Percentiles rank a stretch among this genome's conserved stretches.
phyloP scores from a whole-genome alignment of 2,797 vertebrate species.

The Rhadinocentrus ornatus region DNA sequence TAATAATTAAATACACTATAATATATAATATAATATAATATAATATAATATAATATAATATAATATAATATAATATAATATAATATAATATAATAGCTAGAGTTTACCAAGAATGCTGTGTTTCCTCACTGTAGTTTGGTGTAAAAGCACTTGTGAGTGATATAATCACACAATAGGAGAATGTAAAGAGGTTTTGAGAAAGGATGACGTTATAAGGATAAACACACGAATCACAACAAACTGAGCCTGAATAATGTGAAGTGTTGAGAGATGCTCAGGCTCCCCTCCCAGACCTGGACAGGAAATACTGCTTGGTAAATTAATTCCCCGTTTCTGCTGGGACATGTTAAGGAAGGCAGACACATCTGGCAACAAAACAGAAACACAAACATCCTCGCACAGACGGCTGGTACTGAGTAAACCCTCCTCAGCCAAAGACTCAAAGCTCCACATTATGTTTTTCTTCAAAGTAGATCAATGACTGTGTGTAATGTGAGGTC shows the following conservation, averaged over 20 bases:
- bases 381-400: constrained; percentile 35
- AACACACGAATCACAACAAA: constrained; percentile 5
- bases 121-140: constrained; percentile 2
- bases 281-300: constrained; percentile 7
- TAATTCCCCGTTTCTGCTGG: constrained; percentile 37
- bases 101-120: constrained; percentile 19
- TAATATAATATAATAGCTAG: constrained; percentile 20
- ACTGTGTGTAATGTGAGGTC: constrained; percentile 11
- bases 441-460: constrained; percentile 23
- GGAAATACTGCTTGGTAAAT: constrained; percentile 31
- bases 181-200: constrained; percentile 33
- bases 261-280: neutral
- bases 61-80: constrained; percentile 15
- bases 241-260: neutral
- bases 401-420: constrained; percentile 28
- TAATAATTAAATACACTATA: constrained; percentile 21
- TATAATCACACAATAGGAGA: constrained; percentile 15
- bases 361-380: constrained; percentile 28
- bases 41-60: constrained; percentile 24
- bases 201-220: constrained; percentile 28
- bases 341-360: constrained; percentile 28
- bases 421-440: constrained; percentile 17
- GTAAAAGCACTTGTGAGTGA: constrained; percentile 19
- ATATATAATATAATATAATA: constrained; percentile 28
- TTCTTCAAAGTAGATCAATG: constrained; percentile 1